Evolutionary conservation across 2,113 vertebrate species (phyloP).

Genomic region (Hippopotamus amphibius): DNA sequence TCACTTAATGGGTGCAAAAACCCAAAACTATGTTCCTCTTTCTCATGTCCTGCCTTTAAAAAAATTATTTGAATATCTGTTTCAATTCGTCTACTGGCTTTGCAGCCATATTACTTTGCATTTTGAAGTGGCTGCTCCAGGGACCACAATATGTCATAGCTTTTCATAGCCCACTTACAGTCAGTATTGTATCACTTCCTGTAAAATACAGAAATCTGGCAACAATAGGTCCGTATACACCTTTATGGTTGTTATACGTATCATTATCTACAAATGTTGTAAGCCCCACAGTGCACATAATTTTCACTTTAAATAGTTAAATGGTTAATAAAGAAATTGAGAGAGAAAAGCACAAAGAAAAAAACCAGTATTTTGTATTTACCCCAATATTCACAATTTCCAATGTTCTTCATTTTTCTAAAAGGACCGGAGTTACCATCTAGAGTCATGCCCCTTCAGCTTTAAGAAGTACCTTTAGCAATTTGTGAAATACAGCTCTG

Average conservation of each 20-base stretch:
- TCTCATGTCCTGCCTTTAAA: slow-evolving; percentile 69
- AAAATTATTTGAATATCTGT: slow-evolving; percentile 47
- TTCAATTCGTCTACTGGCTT: slow-evolving; percentile 8
- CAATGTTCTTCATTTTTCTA: not conserved
- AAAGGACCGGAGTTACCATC: not conserved
- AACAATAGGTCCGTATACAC: rapidly evolving
- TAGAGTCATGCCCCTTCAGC: not conserved
- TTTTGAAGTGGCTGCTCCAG: slow-evolving; percentile 16
- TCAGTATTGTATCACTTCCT: not conserved
- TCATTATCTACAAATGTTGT: not conserved
- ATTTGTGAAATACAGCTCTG: not conserved
- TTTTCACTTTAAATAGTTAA: not conserved
- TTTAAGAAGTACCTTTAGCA: not conserved
- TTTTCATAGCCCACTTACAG: not conserved
- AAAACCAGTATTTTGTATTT: not conserved
- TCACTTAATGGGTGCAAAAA: slow-evolving; percentile 26
- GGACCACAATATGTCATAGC: not conserved
- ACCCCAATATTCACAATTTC: not conserved
- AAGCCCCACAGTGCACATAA: not conserved
- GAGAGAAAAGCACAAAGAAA: not conserved
- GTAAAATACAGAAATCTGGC: not conserved
- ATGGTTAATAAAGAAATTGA: not conserved
- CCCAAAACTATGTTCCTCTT: slow-evolving; percentile 29
- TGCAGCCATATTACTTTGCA: not conserved
- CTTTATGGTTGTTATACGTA: not conserved